Evolutionary conservation across 2,797 vertebrate species (phyloP), one percentile per base, ranked within the genome.

Genomic region (Okamejei kenojei): DNA sequence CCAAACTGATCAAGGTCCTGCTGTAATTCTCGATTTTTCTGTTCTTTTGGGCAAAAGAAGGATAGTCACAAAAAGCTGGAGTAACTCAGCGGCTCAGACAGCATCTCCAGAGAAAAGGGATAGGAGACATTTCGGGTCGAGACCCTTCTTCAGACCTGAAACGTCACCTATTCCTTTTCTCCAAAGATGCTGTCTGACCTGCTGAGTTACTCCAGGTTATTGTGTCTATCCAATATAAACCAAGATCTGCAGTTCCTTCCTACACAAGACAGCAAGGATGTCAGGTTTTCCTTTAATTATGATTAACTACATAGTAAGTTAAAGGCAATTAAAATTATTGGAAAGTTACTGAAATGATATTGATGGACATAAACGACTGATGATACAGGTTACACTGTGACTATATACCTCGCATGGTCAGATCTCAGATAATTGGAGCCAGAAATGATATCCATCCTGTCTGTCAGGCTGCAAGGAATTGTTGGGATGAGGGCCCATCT

Each of bases 381-480:
- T 92, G 10, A 54, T 54, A 74, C 71, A 74, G 90, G 54, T 74
- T 73, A 19, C 71, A 91, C 23, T 45, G 65, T 35, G 38, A 91
- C 15, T 74, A 74, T 73, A 91, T 45, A 91, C 90, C 65, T 91
- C 35, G 35, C 86, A 7, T 73, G 90, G 74, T 13, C 90, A 91
- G 54, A 4, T 73, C 35, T 91, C 35, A 90, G 38, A 90, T 90
- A 17, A 71, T 71, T 71, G 32, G 63, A 58, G n/a, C n/a, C 86
- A 73, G 88, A 74, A 26, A 45, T 71, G 21, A 45, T 91, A 2
- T 74, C 38, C 54, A 74, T 92, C 38, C 86, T 90, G 7, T 68
- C 15, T 9, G 45, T 54, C 90, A 45, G 26, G 58, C 45, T 54
- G 45, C 38, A 74, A 91, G 68, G 68, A 76, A 92, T 92, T 4